Percentiles rank a stretch among this genome's conserved stretches.
Conservation (phyloP, 2,797 vertebrate genomes). For the Rhynchonycteris naso region DNA sequence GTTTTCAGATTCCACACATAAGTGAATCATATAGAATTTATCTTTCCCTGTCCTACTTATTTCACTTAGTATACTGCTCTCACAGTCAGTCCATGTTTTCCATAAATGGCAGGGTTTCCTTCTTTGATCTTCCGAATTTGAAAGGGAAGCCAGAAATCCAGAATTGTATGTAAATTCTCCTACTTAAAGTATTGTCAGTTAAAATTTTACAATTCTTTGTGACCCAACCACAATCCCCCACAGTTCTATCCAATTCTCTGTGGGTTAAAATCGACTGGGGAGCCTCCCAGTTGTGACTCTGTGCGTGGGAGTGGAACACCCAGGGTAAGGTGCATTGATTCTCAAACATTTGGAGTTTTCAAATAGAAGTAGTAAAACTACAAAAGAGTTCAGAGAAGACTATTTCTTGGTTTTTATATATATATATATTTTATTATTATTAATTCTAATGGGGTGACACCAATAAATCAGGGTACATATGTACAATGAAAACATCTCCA, state of each 20-base stretch:
- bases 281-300: not conserved
- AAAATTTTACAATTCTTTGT: not conserved
- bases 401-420: not conserved
- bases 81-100: not conserved
- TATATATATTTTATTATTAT: too few relatives aligned
- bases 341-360: not conserved
- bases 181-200: not conserved
- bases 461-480: too few relatives aligned
- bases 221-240: not conserved
- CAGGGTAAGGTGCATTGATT: not conserved
- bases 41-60: not conserved
- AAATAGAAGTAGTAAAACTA: not conserved
- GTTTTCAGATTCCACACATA: not conserved
- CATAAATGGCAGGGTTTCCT: not conserved
- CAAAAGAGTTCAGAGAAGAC: not conserved
- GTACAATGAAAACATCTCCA: too few relatives aligned
- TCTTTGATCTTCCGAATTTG: not conserved
- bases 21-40: not conserved
- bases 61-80: not conserved
- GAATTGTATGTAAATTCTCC: not conserved
- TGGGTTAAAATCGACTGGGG: not conserved
- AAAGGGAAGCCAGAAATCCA: not conserved
- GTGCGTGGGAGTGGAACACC: not conserved
- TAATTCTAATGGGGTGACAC: too few relatives aligned
- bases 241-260: not conserved